Conservation (phyloP, 1,140 invertebrate species). For the Battus philenor region DNA sequence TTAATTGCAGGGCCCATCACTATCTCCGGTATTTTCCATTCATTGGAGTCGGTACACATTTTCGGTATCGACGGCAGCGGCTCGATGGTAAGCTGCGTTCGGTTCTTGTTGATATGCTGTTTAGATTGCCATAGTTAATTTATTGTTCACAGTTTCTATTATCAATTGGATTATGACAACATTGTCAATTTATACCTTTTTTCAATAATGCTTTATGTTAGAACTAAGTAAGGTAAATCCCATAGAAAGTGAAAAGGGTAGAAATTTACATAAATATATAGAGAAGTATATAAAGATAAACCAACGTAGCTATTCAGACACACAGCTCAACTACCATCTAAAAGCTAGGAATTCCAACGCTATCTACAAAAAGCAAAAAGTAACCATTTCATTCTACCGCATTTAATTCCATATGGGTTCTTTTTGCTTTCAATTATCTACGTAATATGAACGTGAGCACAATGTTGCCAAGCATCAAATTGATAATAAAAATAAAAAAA, state of each 20-base stretch:
- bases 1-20: constrained; percentile 48
- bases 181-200: constrained; percentile 46
- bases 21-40: constrained; percentile 64
- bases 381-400: constrained; percentile 24
- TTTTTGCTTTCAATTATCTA: constrained; percentile 59
- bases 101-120: constrained; percentile 73
- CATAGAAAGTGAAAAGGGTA: constrained; percentile 23
- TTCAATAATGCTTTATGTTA: constrained; percentile 21
- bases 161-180: constrained; percentile 73
- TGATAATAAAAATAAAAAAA: constrained; percentile 70
- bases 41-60: constrained; percentile 36
- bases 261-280: constrained; percentile 49
- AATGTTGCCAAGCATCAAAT: constrained; percentile 76
- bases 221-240: constrained; percentile 31
- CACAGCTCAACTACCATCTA: constrained; percentile 54
- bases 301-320: constrained; percentile 38
- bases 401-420: constrained; percentile 30
- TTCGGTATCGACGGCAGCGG: constrained; percentile 44
- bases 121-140: constrained; percentile 52
- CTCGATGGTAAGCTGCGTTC: constrained; percentile 67
- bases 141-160: constrained; percentile 47
- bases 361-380: constrained; percentile 65
- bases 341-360: constrained; percentile 50
- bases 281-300: constrained; percentile 34
- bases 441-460: constrained; percentile 60